Base-by-base conservation (phyloP, 2,888 invertebrate species). In the Eilema depressum region DNA sequence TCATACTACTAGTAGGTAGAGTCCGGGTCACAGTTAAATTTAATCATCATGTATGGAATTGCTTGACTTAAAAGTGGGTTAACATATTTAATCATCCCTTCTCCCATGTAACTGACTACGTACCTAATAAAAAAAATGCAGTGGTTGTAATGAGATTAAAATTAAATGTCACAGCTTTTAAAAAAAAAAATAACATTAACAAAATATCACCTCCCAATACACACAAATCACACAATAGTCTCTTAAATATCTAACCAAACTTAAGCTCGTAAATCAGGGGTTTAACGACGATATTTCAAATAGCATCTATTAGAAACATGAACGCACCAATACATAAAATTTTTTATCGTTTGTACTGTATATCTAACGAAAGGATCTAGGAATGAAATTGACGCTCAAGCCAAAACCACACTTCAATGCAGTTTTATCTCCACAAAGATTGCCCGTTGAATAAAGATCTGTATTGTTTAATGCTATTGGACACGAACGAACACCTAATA, bases 341-440 rank as follows among this genome's bases (percentile, higher is more conserved):
- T 78, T 78, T 78, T 75, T 78, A 81, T 81, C 69, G 78, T 53
- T 78, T 71, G 61, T 68, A 81, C 75, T 78, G 74, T 75, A 67
- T 82, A 75, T 69, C 59, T 67, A 73, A 28, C 10, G 68, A 60
- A 71, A 14, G 23, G 12, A 60, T 57, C 63, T 64, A 64, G 28
- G 26, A 57, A 53, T 61, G 41, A 61, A 64, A 69, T 63, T 23
- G 23, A 63, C 37, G 41, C 25, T 17, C 30, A 53, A 25, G 47
- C 53, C 64, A 53, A 53, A 60, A 33, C 37, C 25, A 61, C 53
- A 60, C 26, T 65, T 33, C 60, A 69, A 61, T 69, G 69, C 69
- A 69, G 61, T 59, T 65, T 67, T 53, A 61, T 62, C 30, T 53
- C 67, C 17, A 67, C 67, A 67, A 25, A 67, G 67, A 67, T 67